Base-by-base conservation (phyloP, 2,797 vertebrate genomes). In the Amniataba percoides region DNA sequence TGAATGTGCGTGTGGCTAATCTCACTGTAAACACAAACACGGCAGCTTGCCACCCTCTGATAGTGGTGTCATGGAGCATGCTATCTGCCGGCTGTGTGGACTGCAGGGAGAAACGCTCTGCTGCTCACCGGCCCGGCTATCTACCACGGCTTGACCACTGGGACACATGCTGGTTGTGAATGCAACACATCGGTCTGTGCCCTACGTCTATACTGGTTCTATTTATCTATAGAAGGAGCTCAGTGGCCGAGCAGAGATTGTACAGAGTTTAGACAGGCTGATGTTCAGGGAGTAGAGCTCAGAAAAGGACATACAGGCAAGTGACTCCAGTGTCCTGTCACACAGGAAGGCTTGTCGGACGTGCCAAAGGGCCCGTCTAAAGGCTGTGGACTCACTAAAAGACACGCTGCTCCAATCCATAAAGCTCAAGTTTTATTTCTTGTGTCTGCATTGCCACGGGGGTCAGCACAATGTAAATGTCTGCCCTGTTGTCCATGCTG, bases 1-100 rank as follows among this genome's bases (percentile, higher is more conserved):
- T 51, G 74, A 53, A 51, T 75, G 46, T 81, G 70, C 3, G n/a
- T 85, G 71, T n/a, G 58, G 48, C 67, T 90, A 89, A 90, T 92
- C 91, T 87, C 67, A 71, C 57, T 71, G 89, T 88, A 92, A 91
- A 88, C 85, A 84, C 80, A 84, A 87, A 89, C 75, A 83, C 12
- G 1, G 48, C 72, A 66, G 76, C 56, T 76, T 74, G 80, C 74
- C 78, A 63, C 81, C 80, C 67, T 74, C 58, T 48, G 87, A 90
- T 79, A 81, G 81, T 45, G 55, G 78, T 79, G 78, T 86, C 83
- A 85, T 51, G 70, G 81, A 90, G 81, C 70, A 62, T 58, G 77
- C n/a, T 55, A 73, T 87, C 88, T 77, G 81, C 74, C 42, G 74
- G 70, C 72, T 78, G 72, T 8, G 60, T 39, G 63, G 74, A 80